Evolutionary conservation across 2,113 vertebrate genomes (phyloP).

Genomic region (Garra rufa): DNA sequence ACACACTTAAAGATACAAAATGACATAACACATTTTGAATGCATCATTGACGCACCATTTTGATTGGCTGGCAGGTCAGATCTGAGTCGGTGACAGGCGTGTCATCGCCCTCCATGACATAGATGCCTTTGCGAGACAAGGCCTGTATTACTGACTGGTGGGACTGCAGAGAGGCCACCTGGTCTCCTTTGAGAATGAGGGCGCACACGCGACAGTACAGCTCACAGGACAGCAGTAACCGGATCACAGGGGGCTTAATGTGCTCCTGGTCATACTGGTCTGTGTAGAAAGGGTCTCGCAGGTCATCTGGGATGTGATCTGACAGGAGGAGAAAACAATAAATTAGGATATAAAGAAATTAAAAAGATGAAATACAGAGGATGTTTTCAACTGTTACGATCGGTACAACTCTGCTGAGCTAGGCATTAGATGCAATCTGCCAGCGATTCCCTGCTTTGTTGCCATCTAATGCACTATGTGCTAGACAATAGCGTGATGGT

Average conservation of each 20-base stretch:
- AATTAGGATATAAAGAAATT: not conserved
- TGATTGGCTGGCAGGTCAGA: slow-evolving; percentile 87
- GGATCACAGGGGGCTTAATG: slow-evolving; percentile 94
- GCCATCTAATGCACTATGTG: not conserved
- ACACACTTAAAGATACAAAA: not conserved
- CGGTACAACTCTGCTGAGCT: not conserved
- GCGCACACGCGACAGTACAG: slow-evolving; percentile 94
- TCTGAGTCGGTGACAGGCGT: slow-evolving; percentile 88
- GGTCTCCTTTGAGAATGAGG: slow-evolving; percentile 94
- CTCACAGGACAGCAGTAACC: slow-evolving; percentile 90
- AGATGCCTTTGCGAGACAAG: slow-evolving; percentile 93
- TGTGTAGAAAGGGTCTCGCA: slow-evolving; percentile 94
- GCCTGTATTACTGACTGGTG: slow-evolving; percentile 93
- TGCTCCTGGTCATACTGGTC: slow-evolving; percentile 99
- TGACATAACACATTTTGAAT: not conserved
- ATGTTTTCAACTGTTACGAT: not conserved
- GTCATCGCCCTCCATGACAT: slow-evolving; percentile 95
- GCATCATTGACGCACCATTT: slow-evolving; percentile 84
- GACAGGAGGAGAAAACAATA: slow-evolving; percentile 47
- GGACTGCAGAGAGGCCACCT: slow-evolving; percentile 89
- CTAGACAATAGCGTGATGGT: slow-evolving; percentile 50
- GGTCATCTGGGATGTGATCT: slow-evolving; percentile 96
- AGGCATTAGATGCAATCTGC: not conserved
- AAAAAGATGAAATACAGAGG: not conserved
- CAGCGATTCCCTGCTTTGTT: slow-evolving; percentile 1